Percentiles rank a stretch among this genome's conserved stretches.
These are phyloP conservation scores for Invenusta paracnida DNA, from an alignment of 2,888 invertebrate species.

Conservation along the genomic window DNA sequence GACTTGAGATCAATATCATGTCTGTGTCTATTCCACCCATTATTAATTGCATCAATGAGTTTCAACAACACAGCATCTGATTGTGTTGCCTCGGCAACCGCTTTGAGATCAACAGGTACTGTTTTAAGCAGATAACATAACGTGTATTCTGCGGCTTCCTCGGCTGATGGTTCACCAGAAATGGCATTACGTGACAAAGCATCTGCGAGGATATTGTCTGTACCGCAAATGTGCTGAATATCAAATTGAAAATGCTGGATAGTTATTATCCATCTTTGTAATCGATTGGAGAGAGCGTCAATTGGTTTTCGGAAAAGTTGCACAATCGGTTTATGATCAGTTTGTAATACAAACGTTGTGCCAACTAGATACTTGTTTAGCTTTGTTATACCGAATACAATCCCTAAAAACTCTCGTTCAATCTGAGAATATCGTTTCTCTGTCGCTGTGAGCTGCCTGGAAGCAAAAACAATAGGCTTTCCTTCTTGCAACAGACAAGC, in stretches of 20 bases:
- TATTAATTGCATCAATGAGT: not conserved
- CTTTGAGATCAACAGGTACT: not conserved
- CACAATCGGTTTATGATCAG: not conserved
- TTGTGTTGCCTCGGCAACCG: not conserved
- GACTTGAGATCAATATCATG: not conserved
- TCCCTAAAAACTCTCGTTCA: not conserved
- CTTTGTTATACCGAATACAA: not conserved
- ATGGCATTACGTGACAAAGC: not conserved
- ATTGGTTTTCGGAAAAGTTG: not conserved
- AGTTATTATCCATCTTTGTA: not conserved
- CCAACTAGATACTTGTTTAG: constrained; percentile 1
- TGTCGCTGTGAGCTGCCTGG: not conserved
- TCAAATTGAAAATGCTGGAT: not conserved
- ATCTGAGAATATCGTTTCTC: constrained; percentile 7
- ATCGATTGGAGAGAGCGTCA: constrained; percentile 3
- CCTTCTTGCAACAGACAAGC: not conserved
- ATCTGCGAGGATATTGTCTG: not conserved
- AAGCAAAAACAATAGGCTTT: not conserved
- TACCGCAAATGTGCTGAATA: not conserved
- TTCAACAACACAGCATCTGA: not conserved
- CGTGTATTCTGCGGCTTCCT: not conserved
- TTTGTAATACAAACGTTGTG: not conserved
- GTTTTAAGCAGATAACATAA: not conserved
- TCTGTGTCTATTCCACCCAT: not conserved
- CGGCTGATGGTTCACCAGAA: not conserved